Conservation (phyloP, 2,888 invertebrate species). For the Eupithecia tripunctaria region DNA sequence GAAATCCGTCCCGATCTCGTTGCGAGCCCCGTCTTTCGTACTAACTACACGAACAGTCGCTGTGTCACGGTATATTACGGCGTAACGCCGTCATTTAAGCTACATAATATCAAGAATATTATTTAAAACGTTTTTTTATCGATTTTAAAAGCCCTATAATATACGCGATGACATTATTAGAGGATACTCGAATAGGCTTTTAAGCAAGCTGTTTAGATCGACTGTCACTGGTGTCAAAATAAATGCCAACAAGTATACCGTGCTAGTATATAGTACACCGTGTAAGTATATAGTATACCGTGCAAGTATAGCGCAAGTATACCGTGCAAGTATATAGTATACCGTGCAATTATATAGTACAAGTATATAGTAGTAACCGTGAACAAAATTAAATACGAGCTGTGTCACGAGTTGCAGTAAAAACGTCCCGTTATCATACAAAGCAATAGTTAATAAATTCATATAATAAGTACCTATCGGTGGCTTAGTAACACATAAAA, state of each 20-base stretch:
- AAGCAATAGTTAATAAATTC: slow-evolving; percentile 9
- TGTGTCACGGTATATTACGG: no score
- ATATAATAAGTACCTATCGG: slow-evolving; percentile 18
- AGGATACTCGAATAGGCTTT: neutral
- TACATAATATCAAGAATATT: no score
- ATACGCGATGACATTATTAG: neutral
- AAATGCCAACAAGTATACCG: neutral
- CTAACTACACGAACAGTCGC: no score
- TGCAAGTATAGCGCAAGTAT: no score
- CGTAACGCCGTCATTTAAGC: no score
- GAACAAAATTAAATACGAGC: neutral
- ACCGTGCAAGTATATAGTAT: no score
- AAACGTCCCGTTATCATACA: neutral
- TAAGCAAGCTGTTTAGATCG: neutral
- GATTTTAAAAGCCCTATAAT: neutral
- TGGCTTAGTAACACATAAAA: slow-evolving; percentile 58
- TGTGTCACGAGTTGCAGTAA: slow-evolving; percentile 1
- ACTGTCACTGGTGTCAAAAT: neutral
- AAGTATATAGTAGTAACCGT: neutral
- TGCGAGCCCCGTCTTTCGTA: no score
- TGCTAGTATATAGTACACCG: no score
- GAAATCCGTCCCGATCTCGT: no score
- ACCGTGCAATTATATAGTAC: no score
- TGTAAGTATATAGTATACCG: no score
- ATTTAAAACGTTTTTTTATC: neutral